Percentiles rank a stretch among this genome's conserved stretches.
Conservation (phyloP, 2,797 vertebrate genomes). For the Hozukius guyotensis region DNA sequence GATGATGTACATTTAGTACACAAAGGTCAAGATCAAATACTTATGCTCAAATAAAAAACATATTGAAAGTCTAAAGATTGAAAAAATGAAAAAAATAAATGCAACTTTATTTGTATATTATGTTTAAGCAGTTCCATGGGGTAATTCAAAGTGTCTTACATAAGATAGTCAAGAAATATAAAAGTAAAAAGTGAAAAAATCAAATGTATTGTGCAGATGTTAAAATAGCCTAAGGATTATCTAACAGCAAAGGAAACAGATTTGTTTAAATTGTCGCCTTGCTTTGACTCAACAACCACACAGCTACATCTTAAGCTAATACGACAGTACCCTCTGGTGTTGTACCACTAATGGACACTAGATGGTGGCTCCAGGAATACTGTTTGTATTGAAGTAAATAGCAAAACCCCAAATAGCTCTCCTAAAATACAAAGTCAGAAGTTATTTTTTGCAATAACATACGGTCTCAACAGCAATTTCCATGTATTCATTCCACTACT, state of each 20-base stretch:
- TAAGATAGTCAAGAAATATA: neutral
- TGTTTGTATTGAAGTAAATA: neutral
- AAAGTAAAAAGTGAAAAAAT: neutral
- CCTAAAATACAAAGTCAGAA: neutral
- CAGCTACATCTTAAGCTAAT: neutral
- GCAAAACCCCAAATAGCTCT: neutral
- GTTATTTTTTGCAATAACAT: neutral
- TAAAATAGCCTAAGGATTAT: neutral
- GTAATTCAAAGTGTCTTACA: too few species aligned
- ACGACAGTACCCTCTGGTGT: neutral
- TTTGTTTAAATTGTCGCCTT: neutral
- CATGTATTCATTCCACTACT: neutral
- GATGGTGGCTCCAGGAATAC: neutral
- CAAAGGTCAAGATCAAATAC: neutral
- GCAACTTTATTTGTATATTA: too few species aligned
- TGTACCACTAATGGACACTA: neutral
- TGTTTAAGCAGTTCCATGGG: too few species aligned
- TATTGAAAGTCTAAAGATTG: accelerated
- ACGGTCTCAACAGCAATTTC: neutral
- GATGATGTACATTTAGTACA: neutral
- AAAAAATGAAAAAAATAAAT: too few species aligned
- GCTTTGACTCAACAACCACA: neutral
- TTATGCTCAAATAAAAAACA: neutral
- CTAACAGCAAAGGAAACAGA: neutral
- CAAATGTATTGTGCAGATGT: neutral